Evolutionary conservation across 2,113 vertebrate genomes (phyloP), one percentile per base, ranked within the genome.

Genomic region (Physeter macrocephalus): DNA sequence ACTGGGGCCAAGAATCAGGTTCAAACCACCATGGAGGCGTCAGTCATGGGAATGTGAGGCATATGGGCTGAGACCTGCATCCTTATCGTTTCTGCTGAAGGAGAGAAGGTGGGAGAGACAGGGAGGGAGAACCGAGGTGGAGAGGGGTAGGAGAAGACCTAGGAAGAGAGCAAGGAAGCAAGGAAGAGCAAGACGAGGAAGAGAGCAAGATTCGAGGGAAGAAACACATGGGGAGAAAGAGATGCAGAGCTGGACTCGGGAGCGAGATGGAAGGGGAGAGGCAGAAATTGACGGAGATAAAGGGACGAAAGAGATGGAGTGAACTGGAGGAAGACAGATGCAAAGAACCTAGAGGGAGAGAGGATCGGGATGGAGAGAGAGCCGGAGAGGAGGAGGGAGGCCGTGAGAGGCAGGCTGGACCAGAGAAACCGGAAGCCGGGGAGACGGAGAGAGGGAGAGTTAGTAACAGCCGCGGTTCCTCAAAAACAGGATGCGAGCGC

Each of bases 401-500:
- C 34, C 7, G 52, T 4, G 13, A 57, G 52, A 25, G 36, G 29
- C 1, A 2, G 36, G 3, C 54, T 9, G 29, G 66, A 49, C 31
- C 41, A 18, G 66, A 39, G 36, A 41, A n/a, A 29, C 10, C 20
- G 0, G 66, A 41, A 64, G 54, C 31, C 7, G 13, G 20, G 21
- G 29, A 54, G 67, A n/a, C 20, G 0, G 20, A 17, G 39, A 71
- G 3, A 23, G 34, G 11, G 29, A 39, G 18, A 15, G 61, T 29
- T 18, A 3, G 25, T 1, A 20, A 46, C 66, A 21, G 21, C 84
- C 49, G 52, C 17, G 9, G 85, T 66, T 96, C 72, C 88, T 94
- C 94, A 93, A 96, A 95, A 66, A 96, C 94, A 49, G 39, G 34
- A 46, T 20, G 74, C 69, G 21, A 80, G 88, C 66, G 90, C 87